phyloP scores from a whole-genome alignment of 2,113 vertebrate species.

The Numida meleagris region DNA sequence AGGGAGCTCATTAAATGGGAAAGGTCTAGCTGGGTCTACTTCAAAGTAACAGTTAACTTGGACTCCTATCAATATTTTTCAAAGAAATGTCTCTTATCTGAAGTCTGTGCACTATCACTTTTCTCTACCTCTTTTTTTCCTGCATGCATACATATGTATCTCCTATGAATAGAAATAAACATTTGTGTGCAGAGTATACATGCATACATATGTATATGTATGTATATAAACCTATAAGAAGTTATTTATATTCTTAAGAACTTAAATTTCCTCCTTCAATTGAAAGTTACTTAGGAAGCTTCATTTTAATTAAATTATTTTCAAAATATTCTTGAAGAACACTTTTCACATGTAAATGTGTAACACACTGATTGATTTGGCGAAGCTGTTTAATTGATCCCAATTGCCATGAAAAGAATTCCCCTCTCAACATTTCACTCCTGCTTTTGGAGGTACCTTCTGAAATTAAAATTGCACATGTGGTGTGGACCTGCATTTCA shows the following conservation, averaged over 20 bases:
- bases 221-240: not conserved
- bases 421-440: not conserved
- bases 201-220: not conserved
- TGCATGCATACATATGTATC: not conserved
- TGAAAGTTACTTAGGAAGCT: not conserved
- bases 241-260: not conserved
- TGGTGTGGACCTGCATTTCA: not conserved
- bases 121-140: not conserved
- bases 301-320: not conserved
- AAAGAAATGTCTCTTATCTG: not conserved
- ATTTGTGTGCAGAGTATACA: not conserved
- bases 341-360: not conserved
- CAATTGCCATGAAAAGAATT: not conserved
- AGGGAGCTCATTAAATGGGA: slow-evolving; percentile 9
- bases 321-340: not conserved
- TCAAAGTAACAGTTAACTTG: not conserved
- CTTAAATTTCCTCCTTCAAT: not conserved
- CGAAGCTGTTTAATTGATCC: not conserved
- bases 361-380: not conserved
- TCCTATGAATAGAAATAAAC: not conserved
- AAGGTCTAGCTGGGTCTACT: not conserved
- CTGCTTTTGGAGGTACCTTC: not conserved
- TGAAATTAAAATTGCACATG: slow-evolving; percentile 8
- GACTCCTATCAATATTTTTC: not conserved
- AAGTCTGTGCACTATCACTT: not conserved